These are phyloP conservation scores for Diphyllodes magnificus DNA, from an alignment of 2,113 vertebrate genomes.

Conservation along the genomic window DNA sequence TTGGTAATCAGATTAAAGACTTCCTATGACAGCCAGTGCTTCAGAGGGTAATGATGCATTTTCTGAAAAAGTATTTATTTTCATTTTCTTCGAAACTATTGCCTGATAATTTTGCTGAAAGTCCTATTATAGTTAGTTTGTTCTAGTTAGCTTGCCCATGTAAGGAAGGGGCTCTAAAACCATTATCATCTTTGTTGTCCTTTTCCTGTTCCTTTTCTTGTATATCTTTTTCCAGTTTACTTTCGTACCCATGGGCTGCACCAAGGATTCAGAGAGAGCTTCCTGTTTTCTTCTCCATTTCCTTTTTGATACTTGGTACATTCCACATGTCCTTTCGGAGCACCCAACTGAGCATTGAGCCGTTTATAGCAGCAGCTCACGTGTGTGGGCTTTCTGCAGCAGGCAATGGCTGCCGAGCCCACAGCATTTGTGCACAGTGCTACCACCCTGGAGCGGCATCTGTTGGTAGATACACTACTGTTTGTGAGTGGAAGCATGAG, in stretches of 20 bases:
- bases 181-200: not conserved
- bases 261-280: not conserved
- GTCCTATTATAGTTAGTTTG: not conserved
- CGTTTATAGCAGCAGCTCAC: not conserved
- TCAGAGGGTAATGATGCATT: not conserved
- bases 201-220: not conserved
- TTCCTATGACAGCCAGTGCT: not conserved
- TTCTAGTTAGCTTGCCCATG: not conserved
- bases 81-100: not conserved
- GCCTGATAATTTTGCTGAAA: not conserved
- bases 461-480: not conserved
- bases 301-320: not conserved
- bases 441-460: not conserved
- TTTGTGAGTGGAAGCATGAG: not conserved
- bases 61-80: not conserved
- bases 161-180: not conserved
- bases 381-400: accelerated
- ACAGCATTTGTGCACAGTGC: not conserved
- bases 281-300: not conserved
- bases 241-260: not conserved
- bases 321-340: not conserved
- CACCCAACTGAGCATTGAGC: not conserved
- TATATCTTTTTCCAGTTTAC: not conserved
- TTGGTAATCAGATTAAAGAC: not conserved
- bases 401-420: accelerated